Evolutionary conservation across 2,888 invertebrate genomes (phyloP), one percentile per base, ranked within the genome.

Genomic region (Polydesmus complanatus): DNA sequence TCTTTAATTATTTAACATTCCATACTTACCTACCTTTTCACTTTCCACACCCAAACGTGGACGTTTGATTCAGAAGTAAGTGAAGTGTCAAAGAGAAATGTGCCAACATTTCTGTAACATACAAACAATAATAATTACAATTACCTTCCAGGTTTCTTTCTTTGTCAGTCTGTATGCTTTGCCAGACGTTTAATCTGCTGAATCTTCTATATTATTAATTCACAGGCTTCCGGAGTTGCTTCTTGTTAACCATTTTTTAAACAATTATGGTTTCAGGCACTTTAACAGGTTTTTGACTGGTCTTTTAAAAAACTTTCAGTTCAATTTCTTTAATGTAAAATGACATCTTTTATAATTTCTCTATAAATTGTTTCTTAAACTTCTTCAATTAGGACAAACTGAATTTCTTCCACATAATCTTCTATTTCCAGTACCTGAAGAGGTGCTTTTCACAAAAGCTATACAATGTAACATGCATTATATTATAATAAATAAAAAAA

Each of bases 301-400:
- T 85, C n/a, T 90, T 83, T 76, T 84, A 78, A 2, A 88, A 86
- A 0, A 90, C 81, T 64, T 92, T 83, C 0, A 94, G 89, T 66
- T 94, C 93, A 54, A 92, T 82, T 75, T 94, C 93, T 37, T 86
- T 81, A 18, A 97, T 91, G 74, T 97, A 97, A 76, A 93, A 86
- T 82, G 0, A 91, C 86, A n/a, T 87, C 88, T 64, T 83, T 80
- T 66, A 89, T 85, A 69, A 93, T 91, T 14, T 90, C 79, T 53
- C 85, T 79, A 72, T 94, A 92, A 0, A 88, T 83, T 0, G 87
- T 83, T 71, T 92, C 92, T 69, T 95, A 94, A 68, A 92, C 93
- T 84, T 88, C 86, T 69, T 95, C 93, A 56, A 88, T 86, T 5
- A 93, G 92, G 11, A 94, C 86, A 64, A 92, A 79, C 0, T 87